Evolutionary conservation across 1,140 invertebrate genomes (phyloP).

Genomic region (roundworm (Caenorhabditis elegans)): WBcel235 BX284603.4:7655001-7655500

Average conservation of each 20-base stretch:
- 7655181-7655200: background rate
- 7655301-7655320: constrained; percentile 14
- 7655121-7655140: background rate
- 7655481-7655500: constrained; percentile 22
- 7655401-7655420: background rate
- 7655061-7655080: background rate
- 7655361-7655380: background rate
- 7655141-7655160: background rate
- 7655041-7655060: background rate
- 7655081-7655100: background rate
- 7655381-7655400: background rate
- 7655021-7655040: background rate
- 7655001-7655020: background rate
- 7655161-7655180: background rate
- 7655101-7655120: background rate
- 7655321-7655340: constrained; percentile 19
- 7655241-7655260: background rate
- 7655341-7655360: background rate
- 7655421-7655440: background rate
- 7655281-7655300: background rate
- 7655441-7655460: background rate
- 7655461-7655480: constrained; percentile 20
- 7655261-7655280: background rate
- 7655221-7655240: too few relatives aligned
- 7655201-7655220: constrained; percentile 5